Conservation (phyloP, 2,888 invertebrate genomes). For the Podotricha telesiphe region DNA sequence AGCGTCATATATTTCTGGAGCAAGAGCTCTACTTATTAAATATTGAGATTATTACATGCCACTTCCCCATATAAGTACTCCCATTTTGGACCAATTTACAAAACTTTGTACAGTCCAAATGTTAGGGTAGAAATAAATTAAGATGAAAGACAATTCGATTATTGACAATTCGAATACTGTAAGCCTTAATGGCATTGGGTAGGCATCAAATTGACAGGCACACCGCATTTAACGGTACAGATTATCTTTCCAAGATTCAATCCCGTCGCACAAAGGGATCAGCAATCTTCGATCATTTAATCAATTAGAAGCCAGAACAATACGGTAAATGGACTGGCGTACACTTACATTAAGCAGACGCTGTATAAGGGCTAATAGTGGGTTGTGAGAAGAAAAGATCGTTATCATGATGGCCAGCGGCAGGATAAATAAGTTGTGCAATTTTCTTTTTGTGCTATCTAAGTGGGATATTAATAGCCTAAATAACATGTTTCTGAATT, state of each 20-base stretch:
- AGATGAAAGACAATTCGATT: conserved; percentile 24
- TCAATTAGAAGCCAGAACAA: conserved; percentile 41
- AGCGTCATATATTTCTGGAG: conserved; percentile 18
- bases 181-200: conserved; percentile 20
- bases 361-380: conserved; percentile 27
- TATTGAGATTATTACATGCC: conserved; percentile 12
- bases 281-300: conserved; percentile 42
- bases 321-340: conserved; percentile 27
- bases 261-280: conserved; percentile 40
- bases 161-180: conserved; percentile 8
- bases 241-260: conserved; percentile 33
- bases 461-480: not conserved
- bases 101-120: conserved; percentile 20
- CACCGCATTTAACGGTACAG: conserved; percentile 30
- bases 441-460: conserved; percentile 23
- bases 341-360: conserved; percentile 22
- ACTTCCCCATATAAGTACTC: not conserved
- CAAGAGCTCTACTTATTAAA: conserved; percentile 14
- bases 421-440: conserved; percentile 29
- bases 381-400: conserved; percentile 25
- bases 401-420: conserved; percentile 20
- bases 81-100: conserved; percentile 14
- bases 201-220: conserved; percentile 25
- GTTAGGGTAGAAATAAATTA: conserved; percentile 3
- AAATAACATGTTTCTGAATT: not conserved